Conservation (phyloP, 2,113 vertebrate species). For the Pleuronectes platessa region DNA sequence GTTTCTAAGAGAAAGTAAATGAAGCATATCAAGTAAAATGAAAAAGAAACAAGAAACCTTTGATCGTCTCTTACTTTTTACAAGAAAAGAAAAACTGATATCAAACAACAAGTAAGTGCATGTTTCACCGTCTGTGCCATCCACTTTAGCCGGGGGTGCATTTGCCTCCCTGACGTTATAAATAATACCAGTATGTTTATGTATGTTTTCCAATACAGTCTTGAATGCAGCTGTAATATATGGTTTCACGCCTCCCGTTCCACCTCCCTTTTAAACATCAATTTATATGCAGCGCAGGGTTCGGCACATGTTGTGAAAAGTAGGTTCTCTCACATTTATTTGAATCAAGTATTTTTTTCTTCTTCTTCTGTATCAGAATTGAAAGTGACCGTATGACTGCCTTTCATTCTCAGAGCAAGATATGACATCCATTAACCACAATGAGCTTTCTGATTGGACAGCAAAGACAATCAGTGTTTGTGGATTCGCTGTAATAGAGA, state of each 20-base stretch:
- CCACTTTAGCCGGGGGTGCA: not conserved
- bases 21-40: conserved; percentile 22
- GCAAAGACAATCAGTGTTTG: conserved; percentile 22
- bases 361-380: conserved; percentile 8
- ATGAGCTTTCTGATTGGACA: conserved; percentile 33
- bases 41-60: not conserved
- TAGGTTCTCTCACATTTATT: conserved; percentile 36
- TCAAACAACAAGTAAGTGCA: conserved; percentile 3
- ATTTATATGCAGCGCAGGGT: conserved; percentile 66
- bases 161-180: conserved; percentile 39
- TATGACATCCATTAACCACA: conserved; percentile 21
- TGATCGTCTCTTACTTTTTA: conserved; percentile 1
- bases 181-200: conserved; percentile 56
- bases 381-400: not conserved
- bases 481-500: conserved; percentile 16
- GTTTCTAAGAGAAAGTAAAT: not conserved
- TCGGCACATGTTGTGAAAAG: conserved; percentile 30
- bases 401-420: conserved; percentile 18
- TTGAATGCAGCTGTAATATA: conserved; percentile 45
- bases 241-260: conserved; percentile 35
- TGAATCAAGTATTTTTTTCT: conserved; percentile 7
- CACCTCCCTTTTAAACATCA: conserved; percentile 48
- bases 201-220: conserved; percentile 57
- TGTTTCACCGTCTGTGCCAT: not conserved
- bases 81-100: not conserved